These are phyloP conservation scores for Charaxes varanes DNA, from an alignment of 1,140 invertebrate species.

Conservation along the genomic window DNA sequence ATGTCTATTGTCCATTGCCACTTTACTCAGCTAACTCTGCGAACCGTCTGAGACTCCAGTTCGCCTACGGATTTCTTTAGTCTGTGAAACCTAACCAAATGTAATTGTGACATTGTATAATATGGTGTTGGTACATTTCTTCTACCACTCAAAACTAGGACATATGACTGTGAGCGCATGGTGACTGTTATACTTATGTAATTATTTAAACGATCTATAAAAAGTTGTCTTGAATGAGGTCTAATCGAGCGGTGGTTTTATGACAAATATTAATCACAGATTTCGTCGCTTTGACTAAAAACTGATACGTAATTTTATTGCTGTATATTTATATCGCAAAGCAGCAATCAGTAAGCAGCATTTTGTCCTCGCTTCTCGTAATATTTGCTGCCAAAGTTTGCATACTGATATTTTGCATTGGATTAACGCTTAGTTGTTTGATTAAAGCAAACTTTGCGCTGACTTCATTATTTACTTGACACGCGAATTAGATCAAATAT, in stretches of 20 bases:
- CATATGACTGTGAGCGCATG: neutral
- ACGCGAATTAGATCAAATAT: neutral
- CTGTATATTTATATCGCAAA: no score
- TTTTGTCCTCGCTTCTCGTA: neutral
- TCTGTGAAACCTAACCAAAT: no score
- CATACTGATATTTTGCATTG: neutral
- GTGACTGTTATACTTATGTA: neutral
- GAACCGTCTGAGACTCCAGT: no score
- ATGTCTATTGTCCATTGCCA: no score
- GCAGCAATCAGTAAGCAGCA: neutral
- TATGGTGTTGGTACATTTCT: neutral
- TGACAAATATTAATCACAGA: no score
- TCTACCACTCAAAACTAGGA: neutral
- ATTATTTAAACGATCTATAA: neutral
- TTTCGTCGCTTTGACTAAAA: no score
- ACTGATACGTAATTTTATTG: no score
- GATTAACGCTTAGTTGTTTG: neutral
- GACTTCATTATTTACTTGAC: slow-evolving; percentile 4
- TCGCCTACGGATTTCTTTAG: no score
- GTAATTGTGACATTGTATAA: no score
- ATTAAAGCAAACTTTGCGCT: no score
- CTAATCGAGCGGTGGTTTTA: neutral
- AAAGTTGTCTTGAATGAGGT: neutral
- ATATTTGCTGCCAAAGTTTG: slow-evolving; percentile 1
- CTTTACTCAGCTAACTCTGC: no score